Base-by-base conservation (phyloP, 2,888 invertebrate genomes). In the Spatulosminthurus flaviceps region DNA sequence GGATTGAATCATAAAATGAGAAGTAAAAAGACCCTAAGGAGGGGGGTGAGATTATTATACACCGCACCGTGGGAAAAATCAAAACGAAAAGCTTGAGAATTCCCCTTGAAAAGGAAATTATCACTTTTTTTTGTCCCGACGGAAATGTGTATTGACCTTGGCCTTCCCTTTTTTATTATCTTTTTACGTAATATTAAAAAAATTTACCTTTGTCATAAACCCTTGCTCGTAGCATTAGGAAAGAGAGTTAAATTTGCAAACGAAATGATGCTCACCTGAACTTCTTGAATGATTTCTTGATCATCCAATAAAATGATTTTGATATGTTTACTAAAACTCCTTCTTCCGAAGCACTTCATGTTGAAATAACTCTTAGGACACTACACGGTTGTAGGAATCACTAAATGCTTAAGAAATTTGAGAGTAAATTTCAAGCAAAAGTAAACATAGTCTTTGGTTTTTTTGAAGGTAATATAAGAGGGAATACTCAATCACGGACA, bases 291-390 rank as follows among this genome's bases (percentile, higher is more conserved):
- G 82, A 96, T 91, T 88, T 96, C 95, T 86, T 95, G 92, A 87
- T 95, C 95, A 88, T 96, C 96, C 86, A 96, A 91, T 85, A 96
- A 91, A 87, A 96, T 92, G 86, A 96, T 93, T 88, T 95, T 94
- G 89, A 93, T 94, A 86, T 92, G 92, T 87, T 87, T 86, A 81
- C 86, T 88, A 81, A 87, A 86, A 82, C 86, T 86, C 84, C 87
- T 88, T 74, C 87, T 87, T 81, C 88, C 88, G 83, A 88, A 87
- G 86, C 88, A 88, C 85, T 87, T 87, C 88, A 88, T 88, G 79
- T 82, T 82, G 72, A 51, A 34, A 9, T n/a, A n/a, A n/a, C 4
- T 9, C 5, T 34, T 7, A 9, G 34, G 34, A 34, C 34, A 34
- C 34, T 34, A 7, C 34, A 34, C 34, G 9, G 9, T 9, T n/a